Percentiles rank a stretch among this genome's conserved stretches.
Conservation (phyloP, 2,797 vertebrate species). For the Alcedo quadribrachys region DNA sequence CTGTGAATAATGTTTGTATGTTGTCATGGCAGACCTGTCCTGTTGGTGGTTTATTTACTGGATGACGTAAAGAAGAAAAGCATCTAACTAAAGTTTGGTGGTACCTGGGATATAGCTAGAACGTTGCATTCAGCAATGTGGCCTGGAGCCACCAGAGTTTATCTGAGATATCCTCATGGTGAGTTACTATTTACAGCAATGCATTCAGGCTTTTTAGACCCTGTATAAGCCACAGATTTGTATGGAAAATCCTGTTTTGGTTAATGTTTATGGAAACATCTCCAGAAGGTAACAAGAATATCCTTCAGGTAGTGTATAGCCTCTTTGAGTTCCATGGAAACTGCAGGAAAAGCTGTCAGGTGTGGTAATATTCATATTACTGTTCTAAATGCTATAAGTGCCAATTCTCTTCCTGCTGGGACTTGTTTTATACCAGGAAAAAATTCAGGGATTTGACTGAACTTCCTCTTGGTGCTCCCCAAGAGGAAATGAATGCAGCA, state of each 20-base stretch:
- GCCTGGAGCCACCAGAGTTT: neutral
- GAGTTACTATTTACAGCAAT: neutral
- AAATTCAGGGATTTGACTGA: neutral
- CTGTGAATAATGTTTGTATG: neutral
- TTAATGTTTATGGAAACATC: neutral
- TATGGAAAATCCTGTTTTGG: neutral
- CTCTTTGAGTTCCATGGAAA: neutral
- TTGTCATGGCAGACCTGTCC: neutral
- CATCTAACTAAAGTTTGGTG: neutral
- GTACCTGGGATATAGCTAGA: neutral
- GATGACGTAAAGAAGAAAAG: neutral
- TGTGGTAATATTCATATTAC: neutral
- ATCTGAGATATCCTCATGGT: fast-evolving
- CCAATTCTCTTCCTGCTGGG: neutral
- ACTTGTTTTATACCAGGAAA: neutral
- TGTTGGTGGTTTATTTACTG: neutral
- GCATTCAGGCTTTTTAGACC: neutral
- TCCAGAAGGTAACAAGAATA: neutral
- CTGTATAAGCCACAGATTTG: neutral
- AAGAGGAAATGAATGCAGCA: neutral
- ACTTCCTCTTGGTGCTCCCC: neutral
- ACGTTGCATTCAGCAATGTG: neutral
- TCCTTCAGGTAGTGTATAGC: neutral
- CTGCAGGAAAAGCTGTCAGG: neutral
- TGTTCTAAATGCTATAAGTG: neutral